A percentile compares a stretch with the other conserved stretches of the same genome.
Evolutionary conservation across 2,888 invertebrate species (phyloP).

Genomic region (Lasioglossum lativentre): DNA sequence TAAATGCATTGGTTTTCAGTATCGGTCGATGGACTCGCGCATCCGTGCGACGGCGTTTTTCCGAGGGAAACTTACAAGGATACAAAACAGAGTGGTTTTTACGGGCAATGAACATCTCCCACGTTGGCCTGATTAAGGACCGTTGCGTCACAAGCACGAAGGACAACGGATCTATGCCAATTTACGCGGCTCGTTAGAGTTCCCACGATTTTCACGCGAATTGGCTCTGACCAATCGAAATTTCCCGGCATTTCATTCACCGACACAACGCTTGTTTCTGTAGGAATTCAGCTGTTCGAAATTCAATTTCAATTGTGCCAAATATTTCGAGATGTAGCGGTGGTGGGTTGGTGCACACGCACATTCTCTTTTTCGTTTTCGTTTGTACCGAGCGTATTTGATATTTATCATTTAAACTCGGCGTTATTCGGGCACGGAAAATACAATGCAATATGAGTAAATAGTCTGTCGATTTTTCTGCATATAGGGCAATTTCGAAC

Average conservation of each 20-base stretch:
- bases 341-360: too few relatives aligned
- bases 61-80: background rate
- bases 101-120: conserved; percentile 9
- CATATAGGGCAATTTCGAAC: background rate
- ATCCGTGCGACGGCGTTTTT: background rate
- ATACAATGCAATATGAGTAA: background rate
- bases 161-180: background rate
- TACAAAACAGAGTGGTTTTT: conserved; percentile 6
- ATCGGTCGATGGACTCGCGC: background rate
- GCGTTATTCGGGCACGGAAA: background rate
- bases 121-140: conserved; percentile 3
- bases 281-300: background rate
- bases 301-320: background rate
- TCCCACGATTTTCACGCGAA: background rate
- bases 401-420: background rate
- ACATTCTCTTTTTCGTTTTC: background rate
- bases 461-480: background rate
- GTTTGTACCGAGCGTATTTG: background rate
- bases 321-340: background rate
- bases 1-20: background rate
- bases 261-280: background rate
- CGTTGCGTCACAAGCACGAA: background rate
- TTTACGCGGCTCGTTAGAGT: background rate
- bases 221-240: background rate
- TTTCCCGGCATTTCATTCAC: conserved; percentile 6